Base-by-base conservation (phyloP, 2,113 vertebrate genomes). In the Phalacrocorax pelagicus region DNA sequence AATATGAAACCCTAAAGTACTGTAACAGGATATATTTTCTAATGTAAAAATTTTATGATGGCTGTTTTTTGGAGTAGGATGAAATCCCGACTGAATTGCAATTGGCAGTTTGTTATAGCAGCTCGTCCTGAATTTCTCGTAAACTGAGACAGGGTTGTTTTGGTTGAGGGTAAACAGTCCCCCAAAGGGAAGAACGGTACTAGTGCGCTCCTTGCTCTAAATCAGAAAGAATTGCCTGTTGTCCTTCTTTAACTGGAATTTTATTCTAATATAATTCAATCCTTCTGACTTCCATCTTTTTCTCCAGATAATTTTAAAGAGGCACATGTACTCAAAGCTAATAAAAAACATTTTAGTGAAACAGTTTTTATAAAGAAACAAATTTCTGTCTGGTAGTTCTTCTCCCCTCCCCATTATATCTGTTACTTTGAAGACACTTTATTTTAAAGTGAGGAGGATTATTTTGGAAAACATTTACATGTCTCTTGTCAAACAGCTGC, bases 41-140 rank as follows among this genome's bases (percentile, higher is more conserved):
- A 89, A 78, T 92, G 91, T 88, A 95, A 96, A 96, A 86, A 55
- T 92, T 94, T 94, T 81, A 96, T 94, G 93, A 90, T 59, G 88
- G 54, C 72, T 91, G 49, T 59, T 94, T 95, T 95, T 59, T 71
- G 73, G 70, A 73, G 85, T 55, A 85, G 87, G 86, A 92, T 94
- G 74, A 94, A 95, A 92, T 88, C 95, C 51, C 9, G 0, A 19
- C 54, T 91, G 95, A 92, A 87, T 89, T 91, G 70, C 89, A 94
- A 94, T 94, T 94, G 96, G 92, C 83, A 84, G 47, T 97, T 94
- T 94, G 93, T 91, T 95, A 82, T 17, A 89, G 66, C 90, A 86
- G 87, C 85, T 94, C 2, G 0, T 80, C 61, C 80, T 85, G 96
- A 90, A 92, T 95, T 95, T 93, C 95, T 95, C 26, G 1, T 96